Base-by-base conservation (phyloP, 2,888 invertebrate species). In the Deilephila elpenor region DNA sequence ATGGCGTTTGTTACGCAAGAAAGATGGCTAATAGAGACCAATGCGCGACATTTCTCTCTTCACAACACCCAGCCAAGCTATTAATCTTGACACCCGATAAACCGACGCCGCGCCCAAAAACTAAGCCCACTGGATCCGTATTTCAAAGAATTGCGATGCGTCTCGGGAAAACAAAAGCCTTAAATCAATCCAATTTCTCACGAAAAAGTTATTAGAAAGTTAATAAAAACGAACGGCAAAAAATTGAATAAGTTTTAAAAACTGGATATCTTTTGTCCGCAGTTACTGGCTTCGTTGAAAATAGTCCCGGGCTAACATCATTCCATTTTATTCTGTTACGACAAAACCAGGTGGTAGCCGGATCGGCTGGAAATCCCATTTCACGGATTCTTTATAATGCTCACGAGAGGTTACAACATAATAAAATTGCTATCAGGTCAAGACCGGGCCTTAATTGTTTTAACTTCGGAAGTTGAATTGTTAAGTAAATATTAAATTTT, bases 281-380 rank as follows among this genome's bases (percentile, higher is more conserved):
- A 71, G 25, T 71, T 71, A 71, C 60, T 71, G 60, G 71, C 67
- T 67, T 67, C 67, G 44, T 67, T 67, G 51, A 8, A 37, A 60
- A 59, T 25, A 25, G 37, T 20, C 60, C 8, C 17, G 44, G 44
- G 19, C 25, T 44, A 25, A 44, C n/a, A 25, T 60, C 29, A 44
- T 60, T 44, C 51, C 60, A 25, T 44, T 37, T 71, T 44, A 60
- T 71, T 71, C 34, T 8, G 37, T 71, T 60, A 59, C 37, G 71
- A 60, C 60, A 60, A 44, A 44, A 71, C 37, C 71, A 60, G 59
- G 71, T 71, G 44, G 25, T 25, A 20, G 25, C 14, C 34, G 17
- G 71, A 17, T 25, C 60, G 37, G 44, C 44, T 60, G 60, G 44
- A 71, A 71, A 59, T 60, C 60, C 59, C 29, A 44, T 60, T 60